Conservation (phyloP, 2,113 vertebrate species). For the Sarotherodon lohbergeri region DNA sequence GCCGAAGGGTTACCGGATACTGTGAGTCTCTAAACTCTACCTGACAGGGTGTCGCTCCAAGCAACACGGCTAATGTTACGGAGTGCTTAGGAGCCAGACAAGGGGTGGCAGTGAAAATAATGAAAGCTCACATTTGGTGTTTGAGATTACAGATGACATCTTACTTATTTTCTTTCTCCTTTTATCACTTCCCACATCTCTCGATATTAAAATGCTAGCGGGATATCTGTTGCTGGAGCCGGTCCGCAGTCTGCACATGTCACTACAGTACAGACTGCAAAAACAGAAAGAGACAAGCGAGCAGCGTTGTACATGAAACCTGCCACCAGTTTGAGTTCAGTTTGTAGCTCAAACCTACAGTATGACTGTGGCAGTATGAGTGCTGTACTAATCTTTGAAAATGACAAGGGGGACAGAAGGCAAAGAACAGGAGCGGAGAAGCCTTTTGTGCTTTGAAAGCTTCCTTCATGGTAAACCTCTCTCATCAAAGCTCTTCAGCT, state of each 20-base stretch:
- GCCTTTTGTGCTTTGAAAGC: conserved; percentile 57
- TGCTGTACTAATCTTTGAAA: conserved; percentile 42
- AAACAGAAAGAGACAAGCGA: conserved; percentile 25
- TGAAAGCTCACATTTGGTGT: conserved; percentile 44
- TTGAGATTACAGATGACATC: conserved; percentile 70
- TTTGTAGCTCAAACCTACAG: conserved; percentile 8
- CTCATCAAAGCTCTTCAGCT: conserved; percentile 57
- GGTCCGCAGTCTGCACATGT: background rate
- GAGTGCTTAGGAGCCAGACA: conserved; percentile 32
- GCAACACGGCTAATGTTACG: conserved; percentile 63
- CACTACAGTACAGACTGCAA: background rate
- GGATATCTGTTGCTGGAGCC: background rate
- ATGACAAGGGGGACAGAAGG: conserved; percentile 19
- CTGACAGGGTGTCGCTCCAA: conserved; percentile 66
- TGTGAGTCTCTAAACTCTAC: conserved; percentile 51
- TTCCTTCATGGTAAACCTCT: conserved; percentile 43
- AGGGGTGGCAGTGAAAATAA: background rate
- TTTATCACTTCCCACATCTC: conserved; percentile 49
- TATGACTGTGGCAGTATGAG: conserved; percentile 15
- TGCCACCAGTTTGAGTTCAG: conserved; percentile 39
- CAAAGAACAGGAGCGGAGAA: conserved; percentile 14
- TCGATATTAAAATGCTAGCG: conserved; percentile 24
- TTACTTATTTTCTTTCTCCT: conserved; percentile 59
- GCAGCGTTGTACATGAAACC: conserved; percentile 15
- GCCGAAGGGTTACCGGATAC: conserved; percentile 40